A percentile compares a stretch with the other conserved stretches of the same genome.
Conservation (phyloP, 2,113 vertebrate genomes). For the Synodontis membranacea region DNA sequence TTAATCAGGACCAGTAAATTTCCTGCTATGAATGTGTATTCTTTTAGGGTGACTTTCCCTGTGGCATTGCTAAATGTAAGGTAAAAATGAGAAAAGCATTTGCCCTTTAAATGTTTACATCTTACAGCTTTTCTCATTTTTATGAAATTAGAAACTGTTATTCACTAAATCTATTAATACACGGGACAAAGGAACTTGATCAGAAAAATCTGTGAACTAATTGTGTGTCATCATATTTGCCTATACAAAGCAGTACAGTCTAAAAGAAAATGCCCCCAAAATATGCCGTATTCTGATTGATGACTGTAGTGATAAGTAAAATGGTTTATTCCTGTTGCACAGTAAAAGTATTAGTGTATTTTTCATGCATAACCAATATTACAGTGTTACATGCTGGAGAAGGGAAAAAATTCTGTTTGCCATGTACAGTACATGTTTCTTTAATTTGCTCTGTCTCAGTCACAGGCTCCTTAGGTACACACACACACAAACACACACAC, state of each 20-base stretch:
- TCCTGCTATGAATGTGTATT: not conserved
- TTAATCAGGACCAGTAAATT: not conserved
- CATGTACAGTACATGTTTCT: conserved; percentile 22
- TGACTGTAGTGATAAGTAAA: not conserved
- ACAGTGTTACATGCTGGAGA: not conserved
- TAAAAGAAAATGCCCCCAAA: not conserved
- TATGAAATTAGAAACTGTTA: not conserved
- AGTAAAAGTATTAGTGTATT: not conserved
- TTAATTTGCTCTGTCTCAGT: not conserved
- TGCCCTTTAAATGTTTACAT: too few relatives aligned
- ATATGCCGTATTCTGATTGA: not conserved
- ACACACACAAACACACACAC: conserved; percentile 16
- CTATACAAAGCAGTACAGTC: not conserved
- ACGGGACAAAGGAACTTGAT: not conserved
- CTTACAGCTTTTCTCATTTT: not conserved
- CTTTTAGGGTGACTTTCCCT: not conserved
- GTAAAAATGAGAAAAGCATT: too few relatives aligned
- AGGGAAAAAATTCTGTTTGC: not conserved
- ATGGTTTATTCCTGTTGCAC: not conserved
- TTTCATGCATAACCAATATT: conserved; percentile 2
- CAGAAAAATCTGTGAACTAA: not conserved
- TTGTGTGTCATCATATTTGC: not conserved
- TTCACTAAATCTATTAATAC: not conserved
- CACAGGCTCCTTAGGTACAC: not conserved
- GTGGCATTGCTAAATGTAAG: not conserved